phyloP scores from a whole-genome alignment of 2,113 vertebrate species.

The Ammodramus savannarum region DNA sequence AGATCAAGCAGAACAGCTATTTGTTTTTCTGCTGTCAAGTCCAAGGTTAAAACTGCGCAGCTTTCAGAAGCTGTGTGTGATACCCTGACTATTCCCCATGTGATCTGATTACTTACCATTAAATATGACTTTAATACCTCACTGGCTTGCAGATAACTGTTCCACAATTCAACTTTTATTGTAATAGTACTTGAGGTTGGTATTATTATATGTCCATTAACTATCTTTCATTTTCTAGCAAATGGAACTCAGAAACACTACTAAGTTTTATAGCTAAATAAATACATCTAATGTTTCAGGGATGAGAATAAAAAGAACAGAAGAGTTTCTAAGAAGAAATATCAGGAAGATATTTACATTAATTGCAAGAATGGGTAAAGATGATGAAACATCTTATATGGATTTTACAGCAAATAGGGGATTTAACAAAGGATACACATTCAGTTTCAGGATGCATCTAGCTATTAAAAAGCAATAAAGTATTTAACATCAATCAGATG shows the following conservation, averaged over 20 bases:
- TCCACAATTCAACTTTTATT: constrained; percentile 1
- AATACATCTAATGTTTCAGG: neutral
- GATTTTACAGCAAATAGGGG: neutral
- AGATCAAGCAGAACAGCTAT: neutral
- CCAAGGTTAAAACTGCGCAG: neutral
- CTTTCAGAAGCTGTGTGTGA: neutral
- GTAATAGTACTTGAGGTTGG: neutral
- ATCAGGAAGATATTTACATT: neutral
- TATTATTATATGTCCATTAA: neutral
- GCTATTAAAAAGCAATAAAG: neutral
- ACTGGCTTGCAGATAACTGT: neutral
- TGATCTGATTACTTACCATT: neutral
- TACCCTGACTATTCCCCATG: neutral
- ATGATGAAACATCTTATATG: neutral
- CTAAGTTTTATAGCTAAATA: neutral
- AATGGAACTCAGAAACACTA: neutral
- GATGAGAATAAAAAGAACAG: neutral
- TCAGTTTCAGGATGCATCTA: neutral
- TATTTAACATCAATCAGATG: neutral
- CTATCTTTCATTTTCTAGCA: neutral
- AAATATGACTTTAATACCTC: constrained; percentile 1
- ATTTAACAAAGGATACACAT: neutral
- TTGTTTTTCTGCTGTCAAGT: neutral
- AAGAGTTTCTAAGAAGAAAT: neutral
- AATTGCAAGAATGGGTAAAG: neutral